Base-by-base conservation (phyloP, 2,888 invertebrate species). In the Arge pagana region DNA sequence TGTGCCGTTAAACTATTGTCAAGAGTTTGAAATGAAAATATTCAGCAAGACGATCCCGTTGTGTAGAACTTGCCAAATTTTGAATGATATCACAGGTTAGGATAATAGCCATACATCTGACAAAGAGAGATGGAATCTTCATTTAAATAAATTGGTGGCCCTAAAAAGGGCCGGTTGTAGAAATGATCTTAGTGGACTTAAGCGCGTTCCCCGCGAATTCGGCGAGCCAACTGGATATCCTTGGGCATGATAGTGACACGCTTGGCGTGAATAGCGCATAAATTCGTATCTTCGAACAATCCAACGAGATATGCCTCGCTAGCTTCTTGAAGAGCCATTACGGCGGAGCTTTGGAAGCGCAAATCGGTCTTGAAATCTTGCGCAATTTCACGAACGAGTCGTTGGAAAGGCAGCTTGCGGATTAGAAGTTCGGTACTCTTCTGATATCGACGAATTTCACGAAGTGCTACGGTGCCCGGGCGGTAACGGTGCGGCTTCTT, bases 221-320 rank as follows among this genome's bases (percentile, higher is more conserved):
- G 63, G 23, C 65, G 61, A 40, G 83, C 82, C 62, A 84, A 69
- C 65, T 83, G 82, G 66, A 84, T 83, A 67, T 84, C 83, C 64
- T 83, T 84, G n/a, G 83, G 82, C 83, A 83, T 83, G 64, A 84
- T 84, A 58, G 85, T 86, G 8, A 85, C 85, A 56, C 85, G 78
- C 74, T 85, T 85, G 59, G 85, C 89, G 65, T 90, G 89, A 60
- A 90, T 88, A 30, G 89, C 89, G 71, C 88, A 89, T 63, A 90
- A 76, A 70, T 90, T 90, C 19, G 89, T 90, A 65, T 88, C 88
- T 69, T 88, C 88, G 67, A 88, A 88, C 0, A 88, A 75, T 8
- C 87, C 86, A 10, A 87, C 86, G 23, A 87, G 68, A 64, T 87
- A 81, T 59, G 82, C 81, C 68, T 87, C 79, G 63, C 84, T 80